phyloP scores from a whole-genome alignment of 2,888 invertebrate species.

The Eustalomyia histrio region DNA sequence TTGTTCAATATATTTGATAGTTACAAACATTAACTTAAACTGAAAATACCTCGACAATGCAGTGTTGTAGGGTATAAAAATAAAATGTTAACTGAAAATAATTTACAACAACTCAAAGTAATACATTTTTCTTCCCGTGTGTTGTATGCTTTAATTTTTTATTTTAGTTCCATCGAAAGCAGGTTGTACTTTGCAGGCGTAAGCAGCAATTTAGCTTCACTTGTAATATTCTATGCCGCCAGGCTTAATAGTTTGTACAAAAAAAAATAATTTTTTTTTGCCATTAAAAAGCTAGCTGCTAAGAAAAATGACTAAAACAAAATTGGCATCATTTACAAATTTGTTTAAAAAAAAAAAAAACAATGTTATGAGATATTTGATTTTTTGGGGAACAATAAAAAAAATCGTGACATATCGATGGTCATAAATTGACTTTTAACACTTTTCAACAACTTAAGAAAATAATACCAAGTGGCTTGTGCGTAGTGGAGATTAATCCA shows the following conservation, averaged over 20 bases:
- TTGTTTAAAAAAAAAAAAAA: neutral
- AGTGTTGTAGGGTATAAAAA: neutral
- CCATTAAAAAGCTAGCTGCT: constrained; percentile 3
- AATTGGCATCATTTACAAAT: constrained; percentile 4
- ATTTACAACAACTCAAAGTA: constrained; percentile 47
- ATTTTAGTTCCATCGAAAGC: constrained; percentile 30
- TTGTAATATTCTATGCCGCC: constrained; percentile 57
- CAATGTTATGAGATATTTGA: no score
- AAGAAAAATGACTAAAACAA: neutral
- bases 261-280: neutral
- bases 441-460: no score
- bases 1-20: no score
- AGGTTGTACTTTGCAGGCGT: constrained; percentile 50
- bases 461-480: no score
- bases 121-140: constrained; percentile 20
- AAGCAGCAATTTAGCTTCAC: constrained; percentile 56
- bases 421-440: no score
- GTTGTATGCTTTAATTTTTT: constrained; percentile 1
- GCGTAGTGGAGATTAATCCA: no score
- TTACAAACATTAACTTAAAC: no score
- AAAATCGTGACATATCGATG: no score
- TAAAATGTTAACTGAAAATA: constrained; percentile 52
- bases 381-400: no score
- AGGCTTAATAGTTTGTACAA: constrained; percentile 41
- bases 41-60: no score